Conservation (phyloP, 2,113 vertebrate species). For the Pampusana beccarii region DNA sequence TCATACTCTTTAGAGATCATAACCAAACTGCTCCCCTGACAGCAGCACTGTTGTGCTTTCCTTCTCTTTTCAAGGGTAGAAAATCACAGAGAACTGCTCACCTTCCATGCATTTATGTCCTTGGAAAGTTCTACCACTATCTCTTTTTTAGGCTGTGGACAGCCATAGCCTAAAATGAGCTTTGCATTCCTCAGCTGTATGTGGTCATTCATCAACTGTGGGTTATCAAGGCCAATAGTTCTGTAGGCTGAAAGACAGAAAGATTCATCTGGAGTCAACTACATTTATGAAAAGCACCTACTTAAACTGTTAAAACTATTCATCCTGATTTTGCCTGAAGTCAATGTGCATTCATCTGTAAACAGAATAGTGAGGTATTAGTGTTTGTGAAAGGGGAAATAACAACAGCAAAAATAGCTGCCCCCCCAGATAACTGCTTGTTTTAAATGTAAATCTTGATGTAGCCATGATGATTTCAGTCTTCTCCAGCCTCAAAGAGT, state of each 20-base stretch:
- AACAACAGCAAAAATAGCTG: background rate
- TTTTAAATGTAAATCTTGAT: background rate
- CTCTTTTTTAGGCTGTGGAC: background rate
- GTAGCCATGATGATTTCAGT: background rate
- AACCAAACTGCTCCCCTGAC: background rate
- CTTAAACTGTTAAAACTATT: background rate
- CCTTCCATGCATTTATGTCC: background rate
- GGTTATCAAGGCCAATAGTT: background rate
- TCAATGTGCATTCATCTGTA: background rate
- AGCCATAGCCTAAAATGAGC: background rate
- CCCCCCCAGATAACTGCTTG: background rate
- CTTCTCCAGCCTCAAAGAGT: background rate
- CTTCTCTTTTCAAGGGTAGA: background rate
- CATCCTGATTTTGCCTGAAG: background rate
- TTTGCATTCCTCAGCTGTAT: background rate
- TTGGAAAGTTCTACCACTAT: background rate
- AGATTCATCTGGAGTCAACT: background rate
- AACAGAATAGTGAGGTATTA: background rate
- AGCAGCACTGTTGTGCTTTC: background rate
- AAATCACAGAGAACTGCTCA: background rate
- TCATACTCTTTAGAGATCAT: background rate
- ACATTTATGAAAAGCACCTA: background rate
- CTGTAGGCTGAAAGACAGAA: background rate
- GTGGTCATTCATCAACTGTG: background rate
- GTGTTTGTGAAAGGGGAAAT: background rate